Percentiles rank a stretch among this genome's conserved stretches.
phyloP scores from a whole-genome alignment of 2,113 vertebrate genomes.

The Nibea albiflora region DNA sequence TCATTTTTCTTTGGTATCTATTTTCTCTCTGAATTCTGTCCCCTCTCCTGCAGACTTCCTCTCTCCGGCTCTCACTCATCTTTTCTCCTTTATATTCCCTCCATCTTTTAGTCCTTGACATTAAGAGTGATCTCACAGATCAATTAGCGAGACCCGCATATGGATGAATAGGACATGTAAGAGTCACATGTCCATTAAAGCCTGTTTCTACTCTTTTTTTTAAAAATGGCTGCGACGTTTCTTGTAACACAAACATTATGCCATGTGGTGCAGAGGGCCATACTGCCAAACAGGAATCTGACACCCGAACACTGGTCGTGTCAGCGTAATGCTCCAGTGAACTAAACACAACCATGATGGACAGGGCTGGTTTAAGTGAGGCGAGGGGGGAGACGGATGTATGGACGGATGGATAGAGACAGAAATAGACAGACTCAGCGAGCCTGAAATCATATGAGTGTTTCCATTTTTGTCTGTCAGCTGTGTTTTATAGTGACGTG shows the following conservation, averaged over 20 bases:
- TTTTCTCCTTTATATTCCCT: slow-evolving; percentile 48
- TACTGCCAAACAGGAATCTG: slow-evolving; percentile 22
- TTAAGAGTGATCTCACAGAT: slow-evolving; percentile 55
- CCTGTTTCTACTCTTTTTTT: slow-evolving; percentile 20
- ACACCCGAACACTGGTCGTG: slow-evolving; percentile 19
- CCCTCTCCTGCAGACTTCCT: slow-evolving; percentile 52
- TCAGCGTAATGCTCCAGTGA: slow-evolving; percentile 31
- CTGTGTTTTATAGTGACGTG: slow-evolving; percentile 24
- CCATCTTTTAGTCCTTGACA: slow-evolving; percentile 56
- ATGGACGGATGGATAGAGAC: slow-evolving; percentile 44
- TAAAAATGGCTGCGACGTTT: slow-evolving; percentile 28
- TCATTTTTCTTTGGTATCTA: slow-evolving; percentile 66
- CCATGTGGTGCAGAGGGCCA: slow-evolving; percentile 38
- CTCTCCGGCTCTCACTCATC: slow-evolving; percentile 34
- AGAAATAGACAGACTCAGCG: slow-evolving; percentile 45
- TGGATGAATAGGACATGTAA: neutral
- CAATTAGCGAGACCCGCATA: slow-evolving; percentile 42
- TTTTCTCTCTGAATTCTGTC: slow-evolving; percentile 61
- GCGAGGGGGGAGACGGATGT: slow-evolving; percentile 33
- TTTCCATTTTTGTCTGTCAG: slow-evolving; percentile 53
- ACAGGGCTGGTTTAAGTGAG: slow-evolving; percentile 36
- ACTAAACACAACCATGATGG: slow-evolving; percentile 32
- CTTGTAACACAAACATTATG: slow-evolving; percentile 13
- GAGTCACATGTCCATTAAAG: slow-evolving; percentile 47
- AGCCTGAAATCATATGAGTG: slow-evolving; percentile 54